Evolutionary conservation across 2,888 invertebrate species (phyloP).

Genomic region (Eupithecia subfuscata): DNA sequence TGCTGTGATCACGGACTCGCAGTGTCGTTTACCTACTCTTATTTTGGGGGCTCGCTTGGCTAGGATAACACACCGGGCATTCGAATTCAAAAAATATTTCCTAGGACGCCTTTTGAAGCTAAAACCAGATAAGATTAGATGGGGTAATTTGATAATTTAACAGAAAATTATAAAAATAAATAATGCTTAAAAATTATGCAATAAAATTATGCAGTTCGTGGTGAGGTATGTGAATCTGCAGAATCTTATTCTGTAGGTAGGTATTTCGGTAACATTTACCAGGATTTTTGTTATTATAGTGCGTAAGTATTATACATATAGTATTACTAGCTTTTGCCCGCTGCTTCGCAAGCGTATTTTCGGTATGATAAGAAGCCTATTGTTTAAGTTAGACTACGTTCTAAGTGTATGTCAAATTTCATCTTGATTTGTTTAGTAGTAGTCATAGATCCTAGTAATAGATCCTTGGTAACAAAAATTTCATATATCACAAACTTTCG

Average conservation of each 20-base stretch:
- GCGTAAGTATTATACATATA: no score
- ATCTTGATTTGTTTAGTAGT: no score
- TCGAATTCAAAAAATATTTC: background rate
- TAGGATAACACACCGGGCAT: background rate
- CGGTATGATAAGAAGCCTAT: no score
- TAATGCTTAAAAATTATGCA: no score
- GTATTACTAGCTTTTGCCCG: no score
- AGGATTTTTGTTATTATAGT: background rate
- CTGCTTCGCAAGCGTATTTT: no score
- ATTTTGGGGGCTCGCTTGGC: background rate
- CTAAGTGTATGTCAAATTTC: no score
- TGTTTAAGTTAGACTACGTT: no score
- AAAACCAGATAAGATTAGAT: background rate
- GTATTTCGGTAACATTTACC: background rate
- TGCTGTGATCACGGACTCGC: background rate
- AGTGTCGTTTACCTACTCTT: background rate
- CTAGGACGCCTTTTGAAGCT: background rate
- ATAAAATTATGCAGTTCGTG: background rate
- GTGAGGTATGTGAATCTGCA: background rate
- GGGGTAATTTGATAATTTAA: background rate
- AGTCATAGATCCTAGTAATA: no score
- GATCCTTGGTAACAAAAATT: no score
- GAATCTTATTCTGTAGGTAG: background rate
- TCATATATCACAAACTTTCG: no score
- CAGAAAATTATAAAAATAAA: no score